A percentile compares a stretch with the other conserved stretches of the same genome.
Evolutionary conservation across 1,140 invertebrate genomes (phyloP).

Genomic region (Triops longicaudatus): DNA sequence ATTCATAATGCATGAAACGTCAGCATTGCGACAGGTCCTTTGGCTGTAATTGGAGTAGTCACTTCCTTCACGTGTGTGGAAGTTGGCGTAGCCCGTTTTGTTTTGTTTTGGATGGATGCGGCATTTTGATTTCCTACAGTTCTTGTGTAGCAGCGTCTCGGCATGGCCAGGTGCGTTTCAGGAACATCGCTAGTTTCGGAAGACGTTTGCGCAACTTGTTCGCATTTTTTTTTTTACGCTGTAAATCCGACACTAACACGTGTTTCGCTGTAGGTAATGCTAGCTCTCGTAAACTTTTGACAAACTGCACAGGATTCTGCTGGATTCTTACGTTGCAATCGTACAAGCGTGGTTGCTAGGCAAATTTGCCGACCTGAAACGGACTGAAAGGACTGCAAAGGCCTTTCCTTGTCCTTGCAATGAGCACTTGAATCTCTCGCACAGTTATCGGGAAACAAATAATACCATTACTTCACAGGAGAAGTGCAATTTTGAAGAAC

Average conservation of each 20-base stretch:
- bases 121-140: not conserved
- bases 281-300: not conserved
- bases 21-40: conserved; percentile 10
- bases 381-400: not conserved
- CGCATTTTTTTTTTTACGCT: not conserved
- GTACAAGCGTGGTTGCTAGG: not conserved
- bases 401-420: not conserved
- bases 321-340: not conserved
- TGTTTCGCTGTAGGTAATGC: not conserved
- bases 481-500: too few species aligned
- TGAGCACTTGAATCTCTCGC: too few species aligned
- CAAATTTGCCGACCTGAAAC: not conserved
- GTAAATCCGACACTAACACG: not conserved
- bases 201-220: not conserved
- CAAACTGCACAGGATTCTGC: not conserved
- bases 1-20: not conserved
- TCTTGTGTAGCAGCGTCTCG: not conserved
- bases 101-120: not conserved
- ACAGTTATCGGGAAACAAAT: too few species aligned
- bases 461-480: too few species aligned
- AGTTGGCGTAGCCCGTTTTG: not conserved
- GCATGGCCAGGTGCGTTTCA: not conserved
- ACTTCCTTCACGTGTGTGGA: conserved; percentile 1
- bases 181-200: not conserved
- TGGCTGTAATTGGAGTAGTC: not conserved